Base-by-base conservation (phyloP, 2,113 vertebrate genomes). In the Lepidothrix coronata region DNA sequence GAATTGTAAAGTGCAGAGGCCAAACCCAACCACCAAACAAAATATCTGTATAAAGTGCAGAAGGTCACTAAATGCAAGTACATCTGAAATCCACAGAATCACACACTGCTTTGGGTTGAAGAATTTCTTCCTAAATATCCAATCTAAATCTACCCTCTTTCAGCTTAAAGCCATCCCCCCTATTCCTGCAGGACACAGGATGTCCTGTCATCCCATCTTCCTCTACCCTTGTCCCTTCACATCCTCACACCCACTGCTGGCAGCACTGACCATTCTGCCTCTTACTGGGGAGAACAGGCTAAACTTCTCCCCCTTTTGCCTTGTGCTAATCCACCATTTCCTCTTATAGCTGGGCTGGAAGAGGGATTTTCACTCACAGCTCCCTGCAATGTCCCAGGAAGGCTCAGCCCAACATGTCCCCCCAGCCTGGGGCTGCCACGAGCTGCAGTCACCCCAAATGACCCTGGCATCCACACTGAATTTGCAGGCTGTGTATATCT, bases 381-480 rank as follows among this genome's bases (percentile, higher is more conserved):
- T 49, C 6, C 19, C 14, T 8, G 0, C 18, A 19, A 33, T 31
- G 12, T 44, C 15, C 35, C 2, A 1, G 3, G 65, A 24, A 44
- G 23, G 57, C 46, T 66, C 55, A 59, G 62, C 63, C 71, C 68
- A 15, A 4, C 0, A 0, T 2, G 3, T 7, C 15, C 31, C 27
- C 48, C 54, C 55, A 30, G 54, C 41, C 68, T 1, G 6, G 59
- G 62, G 23, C 22, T 8, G 6, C 25, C 41, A 21, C 1, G 1
- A 30, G 22, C 41, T 52, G 19, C 35, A 41, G n/a, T 8, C 25
- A 39, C 59, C 63, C 25, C 57, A 4, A 0, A 4, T 0, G 0
- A 23, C 21, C 12, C 0, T 6, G 0, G 33, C 8, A 12, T 3
- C 37, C 8, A 1, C 37, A n/a, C 14, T 41, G 4, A 0, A 41